Conservation (phyloP, 1,140 invertebrate genomes). For the Nasonia longicornis region DNA sequence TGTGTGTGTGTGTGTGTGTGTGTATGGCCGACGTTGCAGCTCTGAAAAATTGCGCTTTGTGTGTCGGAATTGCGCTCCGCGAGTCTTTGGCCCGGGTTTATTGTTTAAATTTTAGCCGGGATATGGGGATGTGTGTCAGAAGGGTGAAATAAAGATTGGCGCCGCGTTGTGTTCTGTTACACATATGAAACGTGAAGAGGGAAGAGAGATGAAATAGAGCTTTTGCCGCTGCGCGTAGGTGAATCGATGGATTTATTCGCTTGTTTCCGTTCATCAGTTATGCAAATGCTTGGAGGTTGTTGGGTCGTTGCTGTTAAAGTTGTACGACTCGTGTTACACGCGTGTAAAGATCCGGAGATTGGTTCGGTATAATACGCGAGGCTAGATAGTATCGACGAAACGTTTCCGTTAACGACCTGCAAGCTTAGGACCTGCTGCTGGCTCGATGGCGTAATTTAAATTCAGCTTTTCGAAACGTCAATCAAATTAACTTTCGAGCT, state of each 20-base stretch:
- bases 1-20: no score
- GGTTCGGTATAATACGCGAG: not conserved
- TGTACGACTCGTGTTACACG: not conserved
- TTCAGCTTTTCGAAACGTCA: not conserved
- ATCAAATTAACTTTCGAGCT: not conserved
- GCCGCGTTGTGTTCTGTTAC: not conserved
- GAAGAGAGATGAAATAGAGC: not conserved
- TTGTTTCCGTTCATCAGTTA: not conserved
- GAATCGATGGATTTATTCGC: not conserved
- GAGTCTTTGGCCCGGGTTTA: not conserved
- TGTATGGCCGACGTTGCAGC: not conserved
- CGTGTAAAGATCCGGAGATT: not conserved
- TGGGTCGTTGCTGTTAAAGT: not conserved
- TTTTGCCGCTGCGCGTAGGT: no score
- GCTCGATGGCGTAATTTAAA: not conserved
- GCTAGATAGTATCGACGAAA: not conserved
- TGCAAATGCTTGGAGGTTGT: not conserved
- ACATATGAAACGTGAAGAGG: not conserved
- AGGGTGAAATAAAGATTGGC: not conserved
- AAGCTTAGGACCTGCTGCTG: no score
- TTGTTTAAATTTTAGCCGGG: not conserved
- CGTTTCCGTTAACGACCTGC: not conserved
- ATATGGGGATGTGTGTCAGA: not conserved
- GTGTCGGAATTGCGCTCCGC: not conserved
- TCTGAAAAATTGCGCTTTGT: conserved; percentile 19